phyloP scores from a whole-genome alignment of 2,797 vertebrate genomes.

The Percopsis omiscomaycus region DNA sequence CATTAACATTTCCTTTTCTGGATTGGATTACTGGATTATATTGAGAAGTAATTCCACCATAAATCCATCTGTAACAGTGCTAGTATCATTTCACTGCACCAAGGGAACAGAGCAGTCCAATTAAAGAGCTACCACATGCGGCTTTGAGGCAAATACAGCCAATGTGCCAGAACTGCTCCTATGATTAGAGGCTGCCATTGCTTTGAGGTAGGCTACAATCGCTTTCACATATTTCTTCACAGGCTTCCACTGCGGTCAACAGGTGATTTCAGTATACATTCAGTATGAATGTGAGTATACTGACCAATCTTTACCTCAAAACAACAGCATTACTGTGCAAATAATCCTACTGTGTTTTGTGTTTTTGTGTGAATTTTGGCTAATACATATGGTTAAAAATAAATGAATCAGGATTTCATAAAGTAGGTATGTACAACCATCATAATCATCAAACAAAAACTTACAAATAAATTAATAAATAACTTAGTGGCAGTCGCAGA shows the following conservation, averaged over 20 bases:
- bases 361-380: too few relatives aligned
- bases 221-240: conserved; percentile 66
- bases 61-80: conserved; percentile 50
- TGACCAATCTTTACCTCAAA: conserved; percentile 56
- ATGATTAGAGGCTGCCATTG: conserved; percentile 67
- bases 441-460: too few relatives aligned
- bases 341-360: too few relatives aligned
- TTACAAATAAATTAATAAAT: too few relatives aligned
- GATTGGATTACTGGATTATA: conserved; percentile 64
- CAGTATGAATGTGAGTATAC: conserved; percentile 45
- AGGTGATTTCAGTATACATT: conserved; percentile 55
- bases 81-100: conserved; percentile 56
- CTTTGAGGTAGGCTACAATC: conserved; percentile 62
- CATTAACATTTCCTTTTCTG: conserved; percentile 51
- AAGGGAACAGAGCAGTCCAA: conserved; percentile 62
- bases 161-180: conserved; percentile 65
- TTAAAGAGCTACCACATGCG: conserved; percentile 71
- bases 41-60: conserved; percentile 62
- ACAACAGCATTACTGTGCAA: conserved; percentile 50
- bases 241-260: conserved; percentile 57
- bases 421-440: too few relatives aligned
- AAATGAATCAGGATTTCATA: conserved; percentile 18
- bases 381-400: conserved; percentile 24
- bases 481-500: too few relatives aligned
- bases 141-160: conserved; percentile 62